Base-by-base conservation (phyloP, 2,113 vertebrate species). In the Vidua macroura region DNA sequence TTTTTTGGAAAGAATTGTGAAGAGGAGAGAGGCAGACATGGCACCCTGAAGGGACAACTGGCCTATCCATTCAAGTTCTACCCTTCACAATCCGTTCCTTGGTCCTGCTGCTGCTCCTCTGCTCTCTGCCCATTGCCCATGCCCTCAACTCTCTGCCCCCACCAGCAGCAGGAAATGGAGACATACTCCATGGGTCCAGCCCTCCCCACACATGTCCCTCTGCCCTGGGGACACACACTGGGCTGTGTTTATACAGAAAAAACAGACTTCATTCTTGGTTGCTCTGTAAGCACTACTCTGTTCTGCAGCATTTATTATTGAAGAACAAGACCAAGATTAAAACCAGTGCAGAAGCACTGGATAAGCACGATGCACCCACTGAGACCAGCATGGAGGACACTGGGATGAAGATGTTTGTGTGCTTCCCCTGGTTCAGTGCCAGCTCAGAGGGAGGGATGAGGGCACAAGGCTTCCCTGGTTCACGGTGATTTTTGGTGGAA, bases 221-320 rank as follows among this genome's bases (percentile, higher is more conserved):
- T 81, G n/a, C 66, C 53, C 41, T 3, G 3, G 62, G 66, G 58
- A 43, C 22, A 56, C 1, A 0, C 19, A 21, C 10, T 60, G 4
- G 9, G 30, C 69, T 39, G 53, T 60, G 28, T 79, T 89, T 37
- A 75, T 35, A 72, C 3, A 52, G 35, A 68, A 79, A 72, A 94
- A 85, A 11, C 58, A 87, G 30, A 46, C n/a, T 75, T 94, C 53
- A 17, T 68, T 90, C 75, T 58, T 83, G 41, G 49, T 69, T 76
- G 67, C 82, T 92, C 67, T 2, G 2, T 90, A 73, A 93, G 66
- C 41, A 79, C 53, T 73, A 12, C 70, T 85, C 66, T 73, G 31
- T 62, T 92, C n/a, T 76, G 74, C 66, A 75, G 33, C 70, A 93
- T 95, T 68, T 90, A 85, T 88, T 90, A 91, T 87, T 93, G 27